phyloP scores from a whole-genome alignment of 2,888 invertebrate genomes.

The Tridacna crocea region DNA sequence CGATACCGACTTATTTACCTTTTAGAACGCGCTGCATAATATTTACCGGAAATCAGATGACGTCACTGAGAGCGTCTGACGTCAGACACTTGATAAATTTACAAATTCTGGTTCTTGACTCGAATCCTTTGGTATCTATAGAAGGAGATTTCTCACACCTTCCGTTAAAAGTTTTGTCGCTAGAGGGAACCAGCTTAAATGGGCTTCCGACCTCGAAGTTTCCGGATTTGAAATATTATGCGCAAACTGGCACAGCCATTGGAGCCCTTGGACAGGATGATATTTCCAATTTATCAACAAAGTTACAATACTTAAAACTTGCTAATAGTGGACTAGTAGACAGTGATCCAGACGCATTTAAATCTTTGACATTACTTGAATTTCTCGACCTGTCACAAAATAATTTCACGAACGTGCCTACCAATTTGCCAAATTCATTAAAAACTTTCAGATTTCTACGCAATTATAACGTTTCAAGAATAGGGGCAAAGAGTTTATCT shows the following conservation, averaged over 20 bases:
- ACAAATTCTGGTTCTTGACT: not conserved
- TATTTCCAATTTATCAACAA: not conserved
- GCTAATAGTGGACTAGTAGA: not conserved
- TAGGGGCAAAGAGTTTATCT: not conserved
- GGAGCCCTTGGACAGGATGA: not conserved
- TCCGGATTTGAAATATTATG: constrained; percentile 5
- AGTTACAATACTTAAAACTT: not conserved
- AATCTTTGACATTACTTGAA: not conserved
- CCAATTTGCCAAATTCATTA: constrained; percentile 2
- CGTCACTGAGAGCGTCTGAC: not conserved
- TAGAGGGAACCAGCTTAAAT: constrained; percentile 4
- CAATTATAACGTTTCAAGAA: not conserved
- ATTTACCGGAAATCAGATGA: not conserved
- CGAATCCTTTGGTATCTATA: not conserved
- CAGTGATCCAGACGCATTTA: not conserved
- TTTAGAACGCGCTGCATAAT: not conserved
- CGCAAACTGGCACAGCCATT: not conserved
- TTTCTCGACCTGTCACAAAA: not conserved
- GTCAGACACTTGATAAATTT: constrained; percentile 10
- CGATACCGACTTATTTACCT: not conserved
- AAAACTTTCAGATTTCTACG: not conserved
- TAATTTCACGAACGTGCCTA: constrained; percentile 1
- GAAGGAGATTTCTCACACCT: not conserved
- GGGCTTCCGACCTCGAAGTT: not conserved
- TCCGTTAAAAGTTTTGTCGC: constrained; percentile 2